Conservation (phyloP, 1,140 invertebrate genomes). For the Octopus sinensis region DNA sequence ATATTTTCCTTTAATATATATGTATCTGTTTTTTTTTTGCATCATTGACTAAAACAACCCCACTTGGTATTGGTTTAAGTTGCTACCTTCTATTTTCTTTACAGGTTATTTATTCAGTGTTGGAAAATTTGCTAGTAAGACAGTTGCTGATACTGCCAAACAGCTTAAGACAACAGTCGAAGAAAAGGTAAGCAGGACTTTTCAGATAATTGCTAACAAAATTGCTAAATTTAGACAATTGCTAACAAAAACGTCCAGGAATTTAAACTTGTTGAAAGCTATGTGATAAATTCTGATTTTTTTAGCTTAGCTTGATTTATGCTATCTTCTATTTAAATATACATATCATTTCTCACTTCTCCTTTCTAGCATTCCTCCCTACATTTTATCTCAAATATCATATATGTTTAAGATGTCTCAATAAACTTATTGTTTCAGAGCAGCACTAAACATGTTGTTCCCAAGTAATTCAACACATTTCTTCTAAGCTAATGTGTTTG, state of each 20-base stretch:
- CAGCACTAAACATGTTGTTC: no score
- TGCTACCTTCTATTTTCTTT: slow-evolving; percentile 22
- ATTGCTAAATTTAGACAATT: not conserved
- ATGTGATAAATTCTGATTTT: not conserved
- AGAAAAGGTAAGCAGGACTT: slow-evolving; percentile 77
- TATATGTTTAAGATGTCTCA: no score
- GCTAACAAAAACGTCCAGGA: not conserved
- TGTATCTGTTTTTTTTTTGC: no score
- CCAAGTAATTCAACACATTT: no score
- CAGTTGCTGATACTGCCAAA: slow-evolving; percentile 67
- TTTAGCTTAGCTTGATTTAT: not conserved
- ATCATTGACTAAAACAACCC: no score
- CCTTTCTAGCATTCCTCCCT: no score
- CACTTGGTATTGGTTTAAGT: no score
- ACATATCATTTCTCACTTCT: no score
- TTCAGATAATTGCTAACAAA: not conserved
- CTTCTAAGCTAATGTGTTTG: no score
- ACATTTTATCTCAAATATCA: no score
- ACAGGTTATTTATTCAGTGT: slow-evolving; percentile 54
- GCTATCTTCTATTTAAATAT: not conserved
- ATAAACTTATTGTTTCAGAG: no score
- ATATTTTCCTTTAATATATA: no score
- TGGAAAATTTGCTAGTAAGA: slow-evolving; percentile 51
- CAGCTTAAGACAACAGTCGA: slow-evolving; percentile 94
- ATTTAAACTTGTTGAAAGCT: not conserved